Conservation (phyloP, 2,113 vertebrate genomes). For the Naja naja region DNA sequence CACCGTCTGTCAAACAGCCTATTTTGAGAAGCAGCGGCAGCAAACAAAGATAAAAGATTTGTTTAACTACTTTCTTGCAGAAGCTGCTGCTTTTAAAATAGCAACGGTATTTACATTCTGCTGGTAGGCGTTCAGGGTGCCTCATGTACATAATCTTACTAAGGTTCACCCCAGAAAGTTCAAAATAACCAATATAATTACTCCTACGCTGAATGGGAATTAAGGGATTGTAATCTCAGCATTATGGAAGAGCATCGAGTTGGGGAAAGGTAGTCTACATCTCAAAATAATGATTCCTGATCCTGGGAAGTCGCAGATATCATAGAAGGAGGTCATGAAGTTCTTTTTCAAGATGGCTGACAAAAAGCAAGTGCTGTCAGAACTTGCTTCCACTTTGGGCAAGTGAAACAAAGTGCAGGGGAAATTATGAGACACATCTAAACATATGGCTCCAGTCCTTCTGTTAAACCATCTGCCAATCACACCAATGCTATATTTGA, state of each 20-base stretch:
- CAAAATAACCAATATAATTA: not conserved
- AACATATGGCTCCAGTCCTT: not conserved
- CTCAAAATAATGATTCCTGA: not conserved
- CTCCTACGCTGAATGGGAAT: not conserved
- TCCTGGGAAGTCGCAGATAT: not conserved
- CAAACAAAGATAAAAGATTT: conserved; percentile 31
- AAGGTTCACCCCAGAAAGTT: not conserved
- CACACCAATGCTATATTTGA: not conserved
- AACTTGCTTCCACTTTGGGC: not conserved
- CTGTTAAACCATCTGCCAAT: not conserved
- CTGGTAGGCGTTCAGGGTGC: not conserved
- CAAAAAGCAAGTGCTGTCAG: not conserved
- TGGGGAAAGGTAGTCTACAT: not conserved
- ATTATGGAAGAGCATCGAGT: not conserved
- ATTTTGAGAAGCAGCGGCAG: conserved; percentile 25
- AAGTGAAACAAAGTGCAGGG: not conserved
- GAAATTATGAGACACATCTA: not conserved
- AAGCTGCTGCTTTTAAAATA: not conserved
- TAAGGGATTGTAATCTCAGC: not conserved
- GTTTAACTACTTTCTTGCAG: not conserved
- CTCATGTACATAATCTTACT: not conserved
- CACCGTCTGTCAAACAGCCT: conserved; percentile 39
- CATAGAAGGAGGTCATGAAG: not conserved
- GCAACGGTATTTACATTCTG: not conserved
- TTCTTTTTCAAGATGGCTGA: not conserved